Conservation (phyloP, 2,797 vertebrate genomes). For the Chiloscyllium punctatum region DNA sequence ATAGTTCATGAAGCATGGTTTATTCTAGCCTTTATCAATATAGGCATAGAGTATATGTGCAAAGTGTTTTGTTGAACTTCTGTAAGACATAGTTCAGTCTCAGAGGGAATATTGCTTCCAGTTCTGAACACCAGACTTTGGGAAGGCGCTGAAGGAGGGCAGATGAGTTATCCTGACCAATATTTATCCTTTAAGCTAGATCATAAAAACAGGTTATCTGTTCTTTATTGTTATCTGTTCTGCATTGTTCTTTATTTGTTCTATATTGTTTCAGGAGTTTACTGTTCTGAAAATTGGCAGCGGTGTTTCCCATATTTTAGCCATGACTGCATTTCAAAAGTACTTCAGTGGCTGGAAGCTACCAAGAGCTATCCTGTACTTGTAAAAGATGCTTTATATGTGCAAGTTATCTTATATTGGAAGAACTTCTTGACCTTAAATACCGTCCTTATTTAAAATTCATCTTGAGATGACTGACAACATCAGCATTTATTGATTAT, state of each 20-base stretch:
- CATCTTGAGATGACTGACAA: neutral
- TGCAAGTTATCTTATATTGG: neutral
- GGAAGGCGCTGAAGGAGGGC: neutral
- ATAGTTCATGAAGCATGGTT: too few species aligned
- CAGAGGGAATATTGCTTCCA: too few species aligned
- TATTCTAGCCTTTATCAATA: too few species aligned
- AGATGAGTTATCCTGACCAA: neutral
- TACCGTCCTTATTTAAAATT: neutral
- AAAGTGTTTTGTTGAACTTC: too few species aligned
- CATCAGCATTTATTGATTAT: neutral
- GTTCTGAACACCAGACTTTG: too few species aligned
- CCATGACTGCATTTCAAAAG: neutral
- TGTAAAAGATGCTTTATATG: neutral
- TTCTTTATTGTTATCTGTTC: neutral
- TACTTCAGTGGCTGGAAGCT: neutral
- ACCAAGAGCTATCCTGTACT: neutral
- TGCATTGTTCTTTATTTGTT: too few species aligned
- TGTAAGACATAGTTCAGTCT: too few species aligned
- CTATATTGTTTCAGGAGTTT: neutral
- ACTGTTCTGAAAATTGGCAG: neutral
- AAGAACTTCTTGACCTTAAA: neutral
- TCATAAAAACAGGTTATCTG: neutral
- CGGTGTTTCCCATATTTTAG: neutral
- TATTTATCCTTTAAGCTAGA: neutral
- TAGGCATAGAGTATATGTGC: too few species aligned